phyloP scores from a whole-genome alignment of 2,888 invertebrate species.

The Hoplodrina ambigua region DNA sequence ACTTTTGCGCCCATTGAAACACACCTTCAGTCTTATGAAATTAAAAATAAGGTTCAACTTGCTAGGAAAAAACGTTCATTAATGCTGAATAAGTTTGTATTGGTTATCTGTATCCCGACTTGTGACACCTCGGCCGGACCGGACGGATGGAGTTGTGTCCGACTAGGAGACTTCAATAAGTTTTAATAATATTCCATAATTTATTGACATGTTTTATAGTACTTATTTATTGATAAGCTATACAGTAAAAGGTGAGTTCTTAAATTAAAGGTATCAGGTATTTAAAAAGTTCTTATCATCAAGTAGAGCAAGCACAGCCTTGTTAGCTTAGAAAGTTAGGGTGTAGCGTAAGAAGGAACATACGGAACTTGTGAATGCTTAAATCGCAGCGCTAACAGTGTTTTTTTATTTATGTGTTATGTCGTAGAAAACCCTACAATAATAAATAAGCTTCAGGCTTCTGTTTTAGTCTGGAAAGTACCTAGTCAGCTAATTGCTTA shows the following conservation, averaged over 20 bases:
- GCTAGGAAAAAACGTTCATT: not conserved
- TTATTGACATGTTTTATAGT: constrained; percentile 12
- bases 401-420: no score
- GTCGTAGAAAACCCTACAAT: no score
- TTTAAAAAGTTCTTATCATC: not conserved
- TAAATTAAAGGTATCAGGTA: not conserved
- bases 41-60: constrained; percentile 52
- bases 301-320: not conserved
- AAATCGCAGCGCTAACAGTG: no score
- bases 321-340: no score
- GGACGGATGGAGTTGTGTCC: constrained; percentile 69
- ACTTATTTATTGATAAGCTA: not conserved
- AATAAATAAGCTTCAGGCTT: no score
- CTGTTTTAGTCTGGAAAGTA: no score
- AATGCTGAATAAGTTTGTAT: constrained; percentile 53
- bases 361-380: no score
- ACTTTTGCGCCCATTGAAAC: constrained; percentile 16
- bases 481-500: no score
- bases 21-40: not conserved
- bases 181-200: constrained; percentile 32
- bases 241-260: not conserved
- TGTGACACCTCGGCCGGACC: constrained; percentile 78
- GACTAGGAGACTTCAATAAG: constrained; percentile 66
- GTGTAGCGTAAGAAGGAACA: no score
- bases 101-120: constrained; percentile 79